Evolutionary conservation across 1,140 invertebrate genomes (phyloP).

Genomic region (Drosophila kurseongensis): DNA sequence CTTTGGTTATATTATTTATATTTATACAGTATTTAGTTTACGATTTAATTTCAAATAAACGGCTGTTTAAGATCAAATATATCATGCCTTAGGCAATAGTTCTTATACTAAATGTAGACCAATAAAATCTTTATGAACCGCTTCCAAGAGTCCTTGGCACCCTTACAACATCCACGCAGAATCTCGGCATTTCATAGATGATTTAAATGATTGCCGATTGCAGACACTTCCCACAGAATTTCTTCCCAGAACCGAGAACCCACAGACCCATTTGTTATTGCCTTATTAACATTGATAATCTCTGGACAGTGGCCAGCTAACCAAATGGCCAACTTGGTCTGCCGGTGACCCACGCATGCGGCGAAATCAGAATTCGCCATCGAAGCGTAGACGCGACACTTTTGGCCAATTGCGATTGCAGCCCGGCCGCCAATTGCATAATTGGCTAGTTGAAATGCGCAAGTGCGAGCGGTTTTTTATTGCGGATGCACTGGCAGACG

Average conservation of each 20-base stretch:
- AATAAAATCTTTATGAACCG: neutral
- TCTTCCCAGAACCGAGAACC: constrained; percentile 36
- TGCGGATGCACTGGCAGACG: constrained; percentile 78
- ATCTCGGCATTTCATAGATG: constrained; percentile 61
- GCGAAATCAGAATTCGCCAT: constrained; percentile 54
- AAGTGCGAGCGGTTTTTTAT: constrained; percentile 69
- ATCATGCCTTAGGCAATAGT: no score
- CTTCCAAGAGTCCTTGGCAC: constrained; percentile 28
- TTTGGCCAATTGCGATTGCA: constrained; percentile 65
- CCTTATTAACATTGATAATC: constrained; percentile 80
- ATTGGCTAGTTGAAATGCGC: constrained; percentile 74
- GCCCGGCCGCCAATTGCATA: constrained; percentile 63
- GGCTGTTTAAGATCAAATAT: no score
- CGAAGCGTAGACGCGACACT: constrained; percentile 74
- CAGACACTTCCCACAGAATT: constrained; percentile 33
- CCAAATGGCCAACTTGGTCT: constrained; percentile 15
- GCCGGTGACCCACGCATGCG: constrained; percentile 62
- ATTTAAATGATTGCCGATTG: constrained; percentile 63
- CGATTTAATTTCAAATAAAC: no score
- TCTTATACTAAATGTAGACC: neutral
- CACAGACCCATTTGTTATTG: constrained; percentile 61
- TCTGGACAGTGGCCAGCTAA: constrained; percentile 75
- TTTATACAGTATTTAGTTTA: no score
- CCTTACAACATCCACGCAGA: constrained; percentile 12
- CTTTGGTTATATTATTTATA: no score